Evolutionary conservation across 2,888 invertebrate species (phyloP), one percentile per base, ranked within the genome.

Genomic region (Meandrusa payeni): DNA sequence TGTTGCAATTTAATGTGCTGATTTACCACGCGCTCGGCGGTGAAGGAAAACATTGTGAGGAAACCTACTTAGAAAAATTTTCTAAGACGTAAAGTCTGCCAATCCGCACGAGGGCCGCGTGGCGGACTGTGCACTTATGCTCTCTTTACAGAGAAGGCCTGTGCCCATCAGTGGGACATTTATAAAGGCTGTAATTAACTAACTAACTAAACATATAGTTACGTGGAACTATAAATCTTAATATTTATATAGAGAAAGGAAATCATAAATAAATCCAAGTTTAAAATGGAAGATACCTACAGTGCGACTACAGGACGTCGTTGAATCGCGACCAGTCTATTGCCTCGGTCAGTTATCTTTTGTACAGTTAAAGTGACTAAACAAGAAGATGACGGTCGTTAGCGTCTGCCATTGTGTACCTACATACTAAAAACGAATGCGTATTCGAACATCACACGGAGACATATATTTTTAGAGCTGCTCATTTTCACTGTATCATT

Each of bases 331-430:
- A 76, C 65, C 66, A 59, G 69, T 75, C 72, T 60, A 76, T 68
- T 69, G 66, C 50, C 47, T 48, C 57, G 37, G 53, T 55, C 57
- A 54, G 55, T 62, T 60, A 51, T 61, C 76, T 64, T 71, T 85
- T 85, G 83, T 85, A 61, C 43, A 56, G 55, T 63, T 72, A 69
- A 77, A 76, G 71, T 77, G 76, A 61, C 63, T 59, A 66, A 72
- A 75, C 72, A 67, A 73, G 73, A 69, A 75, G 69, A 78, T 78
- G 67, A 63, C 59, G 54, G 64, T 71, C 55, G 69, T 73, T 75
- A 68, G 52, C 57, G 51, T 50, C 50, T 46, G 48, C 68, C 54
- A 74, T 79, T 80, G 77, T 79, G 32, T 24, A 43, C 26, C 24
- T 44, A 38, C 27, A 29, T 19, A 31, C 42, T 36, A 31, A 42